Evolutionary conservation across 2,113 vertebrate genomes (phyloP), one percentile per base, ranked within the genome.

Genomic region (Pluvialis apricaria): DNA sequence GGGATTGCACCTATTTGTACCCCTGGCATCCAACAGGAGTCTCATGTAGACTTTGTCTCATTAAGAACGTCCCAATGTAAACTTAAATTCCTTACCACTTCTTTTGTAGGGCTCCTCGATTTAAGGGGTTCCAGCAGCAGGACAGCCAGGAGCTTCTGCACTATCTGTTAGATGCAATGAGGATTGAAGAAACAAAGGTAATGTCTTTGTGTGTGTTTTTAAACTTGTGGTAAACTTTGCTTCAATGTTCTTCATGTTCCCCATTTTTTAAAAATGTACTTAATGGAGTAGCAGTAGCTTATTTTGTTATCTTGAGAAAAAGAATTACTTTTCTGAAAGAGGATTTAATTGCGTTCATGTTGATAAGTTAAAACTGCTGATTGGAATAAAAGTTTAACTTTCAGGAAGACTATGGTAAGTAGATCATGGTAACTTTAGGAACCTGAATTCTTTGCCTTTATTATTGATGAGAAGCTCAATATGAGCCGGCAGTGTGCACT

Each of bases 121-220:
- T 99, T 98, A 99, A 99, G 95, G 99, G 99, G 47, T 99, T 99
- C 97, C 99, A 99, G 97, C 99, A 99, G 85, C 99, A 99, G 94
- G 99, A 99, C 98, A 99, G 99, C 95, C 99, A 99, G 96, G 99
- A 99, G 94, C 99, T 99, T 66, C 98, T 99, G 82, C 99, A 99
- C 92, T 99, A 99, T 96, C 96, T 99, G 80, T 95, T 99, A 96
- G 99, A 99, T 98, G 98, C 99, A 21, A 98, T 99, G 96, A 98
- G 99, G 94, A 99, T 99, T 83, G 99, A 99, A 96, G 99, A 99
- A 98, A 99, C 99, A 85, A 99, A 99, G 98, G 99, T 99, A 96
- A 97, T 40, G 1, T 61, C 65, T 94, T 87, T 81, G 34, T 90
- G 55, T 34, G 7, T 93, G 20, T 82, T 92, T 95, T 69, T 60